phyloP scores from a whole-genome alignment of 2,888 invertebrate species.

The Cremastinae sp. region DNA sequence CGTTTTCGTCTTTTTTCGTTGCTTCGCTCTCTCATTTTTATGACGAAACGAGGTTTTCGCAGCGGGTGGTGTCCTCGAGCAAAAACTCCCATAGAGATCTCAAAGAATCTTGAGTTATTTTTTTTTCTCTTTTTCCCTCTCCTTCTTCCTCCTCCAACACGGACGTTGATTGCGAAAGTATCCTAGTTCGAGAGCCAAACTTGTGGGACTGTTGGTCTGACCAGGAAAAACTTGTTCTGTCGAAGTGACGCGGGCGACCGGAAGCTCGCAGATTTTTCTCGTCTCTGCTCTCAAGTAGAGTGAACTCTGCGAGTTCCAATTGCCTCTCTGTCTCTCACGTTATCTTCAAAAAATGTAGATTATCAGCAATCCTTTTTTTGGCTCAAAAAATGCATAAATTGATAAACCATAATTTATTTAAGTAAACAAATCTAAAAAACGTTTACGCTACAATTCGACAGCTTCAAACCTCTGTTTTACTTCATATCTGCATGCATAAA shows the following conservation, averaged over 20 bases:
- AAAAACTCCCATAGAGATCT: conserved; percentile 46
- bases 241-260: conserved; percentile 1
- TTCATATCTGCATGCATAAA: too few relatives aligned
- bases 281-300: conserved; percentile 6
- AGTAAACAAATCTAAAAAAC: too few relatives aligned
- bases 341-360: too few relatives aligned
- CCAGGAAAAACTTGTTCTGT: too few relatives aligned
- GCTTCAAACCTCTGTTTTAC: too few relatives aligned
- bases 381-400: too few relatives aligned
- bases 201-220: not conserved
- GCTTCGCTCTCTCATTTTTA: conserved; percentile 39
- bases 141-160: conserved; percentile 12
- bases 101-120: conserved; percentile 18
- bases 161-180: conserved; percentile 59
- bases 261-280: conserved; percentile 35
- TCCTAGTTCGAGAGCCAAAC: conserved; percentile 17
- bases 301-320: too few relatives aligned
- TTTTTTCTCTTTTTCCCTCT: conserved; percentile 20
- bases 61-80: conserved; percentile 27
- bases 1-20: conserved; percentile 14
- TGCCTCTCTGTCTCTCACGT: too few relatives aligned
- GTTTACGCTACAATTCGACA: too few relatives aligned
- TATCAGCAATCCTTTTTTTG: too few relatives aligned
- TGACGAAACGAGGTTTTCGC: conserved; percentile 54
- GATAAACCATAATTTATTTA: too few relatives aligned